Evolutionary conservation across 2,888 invertebrate genomes (phyloP).

Genomic region (Dyspetes luteomarginatus): DNA sequence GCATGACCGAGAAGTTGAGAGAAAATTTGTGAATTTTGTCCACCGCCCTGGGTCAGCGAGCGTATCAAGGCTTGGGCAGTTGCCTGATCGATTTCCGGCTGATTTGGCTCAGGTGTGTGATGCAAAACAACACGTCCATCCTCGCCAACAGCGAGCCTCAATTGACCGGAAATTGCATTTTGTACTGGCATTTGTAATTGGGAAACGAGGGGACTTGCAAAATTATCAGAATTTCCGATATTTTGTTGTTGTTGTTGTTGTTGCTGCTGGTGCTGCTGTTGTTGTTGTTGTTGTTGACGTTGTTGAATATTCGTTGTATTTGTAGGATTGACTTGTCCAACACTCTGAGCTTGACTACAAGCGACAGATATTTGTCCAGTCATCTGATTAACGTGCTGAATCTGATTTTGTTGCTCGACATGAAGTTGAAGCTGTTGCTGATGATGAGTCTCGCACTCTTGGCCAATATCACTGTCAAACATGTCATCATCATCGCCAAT

Average conservation of each 20-base stretch:
- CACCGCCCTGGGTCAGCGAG: conserved; percentile 78
- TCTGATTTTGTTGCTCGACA: conserved; percentile 64
- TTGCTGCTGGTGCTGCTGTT: conserved; percentile 66
- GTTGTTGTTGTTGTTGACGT: conserved; percentile 61
- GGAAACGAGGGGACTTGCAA: conserved; percentile 82
- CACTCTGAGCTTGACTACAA: conserved; percentile 68
- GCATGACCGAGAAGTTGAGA: conserved; percentile 80
- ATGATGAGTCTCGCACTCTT: conserved; percentile 74
- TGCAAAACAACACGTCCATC: conserved; percentile 88
- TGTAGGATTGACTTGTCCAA: conserved; percentile 77
- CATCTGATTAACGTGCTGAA: conserved; percentile 68
- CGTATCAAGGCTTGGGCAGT: conserved; percentile 81
- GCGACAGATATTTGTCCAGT: conserved; percentile 69
- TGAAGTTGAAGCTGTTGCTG: conserved; percentile 62
- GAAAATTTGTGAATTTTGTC: conserved; percentile 81
- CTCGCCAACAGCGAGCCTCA: conserved; percentile 88
- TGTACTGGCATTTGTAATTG: conserved; percentile 85
- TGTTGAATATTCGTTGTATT: conserved; percentile 76
- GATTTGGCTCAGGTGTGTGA: conserved; percentile 85
- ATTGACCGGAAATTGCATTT: conserved; percentile 84
- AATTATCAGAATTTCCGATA: conserved; percentile 65
- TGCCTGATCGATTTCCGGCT: conserved; percentile 81
- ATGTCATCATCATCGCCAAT: conserved; percentile 89
- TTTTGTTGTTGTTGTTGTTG: conserved; percentile 65
- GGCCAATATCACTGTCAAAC: conserved; percentile 81